These are phyloP conservation scores for Etheostoma cragini DNA, from an alignment of 2,113 vertebrate species.

Conservation along the genomic window DNA sequence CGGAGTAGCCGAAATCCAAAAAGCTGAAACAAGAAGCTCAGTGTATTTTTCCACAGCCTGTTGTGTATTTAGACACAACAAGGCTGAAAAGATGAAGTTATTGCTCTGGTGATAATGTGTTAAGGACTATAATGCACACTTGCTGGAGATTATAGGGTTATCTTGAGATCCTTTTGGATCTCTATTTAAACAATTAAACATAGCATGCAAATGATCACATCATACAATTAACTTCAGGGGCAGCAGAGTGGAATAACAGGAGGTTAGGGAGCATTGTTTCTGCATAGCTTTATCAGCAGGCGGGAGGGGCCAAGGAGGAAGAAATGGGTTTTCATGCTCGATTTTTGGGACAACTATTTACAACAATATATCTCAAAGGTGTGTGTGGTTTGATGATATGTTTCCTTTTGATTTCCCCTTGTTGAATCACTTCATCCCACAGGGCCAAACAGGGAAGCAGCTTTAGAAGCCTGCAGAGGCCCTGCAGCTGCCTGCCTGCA, in stretches of 20 bases:
- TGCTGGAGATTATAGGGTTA: conserved; percentile 28
- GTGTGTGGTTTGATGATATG: conserved; percentile 13
- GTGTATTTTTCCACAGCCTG: conserved; percentile 45
- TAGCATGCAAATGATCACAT: conserved; percentile 49
- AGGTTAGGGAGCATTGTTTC: conserved; percentile 47
- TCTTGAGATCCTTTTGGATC: conserved; percentile 37
- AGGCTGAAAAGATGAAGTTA: conserved; percentile 26
- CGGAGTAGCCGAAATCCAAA: conserved; percentile 31
- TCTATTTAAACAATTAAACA: conserved; percentile 55
- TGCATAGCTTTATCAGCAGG: conserved; percentile 36
- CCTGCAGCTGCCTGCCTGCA: conserved; percentile 54
- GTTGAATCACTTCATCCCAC: conserved; percentile 29
- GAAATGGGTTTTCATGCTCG: conserved; percentile 24
- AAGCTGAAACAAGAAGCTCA: conserved; percentile 24
- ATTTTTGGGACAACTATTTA: conserved; percentile 20
- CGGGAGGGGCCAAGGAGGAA: conserved; percentile 13
- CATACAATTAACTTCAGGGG: conserved; percentile 33
- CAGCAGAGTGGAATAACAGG: conserved; percentile 22
- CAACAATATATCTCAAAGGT: conserved; percentile 14
- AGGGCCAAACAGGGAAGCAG: conserved; percentile 29
- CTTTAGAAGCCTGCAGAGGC: conserved; percentile 36
- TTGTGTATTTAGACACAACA: conserved; percentile 56
- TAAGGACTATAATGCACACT: conserved; percentile 18
- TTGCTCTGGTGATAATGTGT: conserved; percentile 28
- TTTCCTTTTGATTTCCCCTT: conserved; percentile 53